Conservation (phyloP, 2,888 invertebrate species). For the Drosophila paucipuncta region DNA sequence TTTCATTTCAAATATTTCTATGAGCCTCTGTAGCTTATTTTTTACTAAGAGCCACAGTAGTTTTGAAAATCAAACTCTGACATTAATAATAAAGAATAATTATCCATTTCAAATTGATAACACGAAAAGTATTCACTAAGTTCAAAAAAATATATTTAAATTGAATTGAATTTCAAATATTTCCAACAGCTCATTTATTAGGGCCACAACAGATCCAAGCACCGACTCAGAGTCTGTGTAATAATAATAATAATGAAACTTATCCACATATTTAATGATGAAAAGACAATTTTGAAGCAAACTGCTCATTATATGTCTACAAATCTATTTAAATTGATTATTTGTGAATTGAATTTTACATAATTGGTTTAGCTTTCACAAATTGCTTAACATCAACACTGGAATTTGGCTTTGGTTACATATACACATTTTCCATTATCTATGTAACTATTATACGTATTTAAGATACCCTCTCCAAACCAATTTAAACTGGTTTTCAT, state of each 20-base stretch:
- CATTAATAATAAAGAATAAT: not conserved
- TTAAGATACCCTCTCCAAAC: not conserved
- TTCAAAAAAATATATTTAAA: not conserved
- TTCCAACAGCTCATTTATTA: too few species aligned
- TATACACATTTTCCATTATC: not conserved
- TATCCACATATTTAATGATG: not conserved
- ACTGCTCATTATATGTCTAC: not conserved
- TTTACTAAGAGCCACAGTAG: too few species aligned
- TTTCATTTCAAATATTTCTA: not conserved
- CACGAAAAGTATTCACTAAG: not conserved
- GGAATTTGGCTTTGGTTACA: not conserved
- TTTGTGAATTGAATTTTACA: not conserved
- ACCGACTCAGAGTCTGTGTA: not conserved
- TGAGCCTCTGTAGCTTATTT: not conserved
- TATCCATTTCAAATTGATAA: not conserved
- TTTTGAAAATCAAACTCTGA: not conserved
- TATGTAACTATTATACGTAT: not conserved
- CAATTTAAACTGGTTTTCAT: slow-evolving; percentile 33
- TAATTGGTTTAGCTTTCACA: not conserved
- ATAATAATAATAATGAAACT: not conserved
- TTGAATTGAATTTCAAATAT: not conserved
- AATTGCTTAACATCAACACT: not conserved
- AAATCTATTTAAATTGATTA: not conserved
- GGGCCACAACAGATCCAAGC: not conserved
- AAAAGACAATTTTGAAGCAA: not conserved